Conservation (phyloP, 35 echinoderm and acorn worm species). For the Ptychodera flava region DNA sequence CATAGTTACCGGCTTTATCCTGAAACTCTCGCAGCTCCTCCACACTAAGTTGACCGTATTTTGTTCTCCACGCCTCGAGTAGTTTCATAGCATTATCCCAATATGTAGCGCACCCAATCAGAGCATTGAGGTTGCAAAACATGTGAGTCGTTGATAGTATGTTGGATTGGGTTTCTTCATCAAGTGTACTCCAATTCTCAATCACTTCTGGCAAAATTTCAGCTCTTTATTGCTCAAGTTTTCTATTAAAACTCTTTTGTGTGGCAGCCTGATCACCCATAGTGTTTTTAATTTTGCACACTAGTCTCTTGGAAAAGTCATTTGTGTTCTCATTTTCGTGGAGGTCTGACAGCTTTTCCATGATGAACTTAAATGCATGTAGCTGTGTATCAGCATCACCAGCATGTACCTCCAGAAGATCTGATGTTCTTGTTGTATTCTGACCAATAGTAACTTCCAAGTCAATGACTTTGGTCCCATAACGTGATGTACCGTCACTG, state of each 20-base stretch:
- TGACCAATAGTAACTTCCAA: background rate
- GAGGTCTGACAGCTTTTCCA: background rate
- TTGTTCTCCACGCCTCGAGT: constrained; percentile 6
- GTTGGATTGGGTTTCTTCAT: background rate
- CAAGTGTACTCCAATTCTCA: background rate
- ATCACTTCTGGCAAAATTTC: constrained; percentile 15
- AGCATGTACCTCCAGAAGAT: background rate
- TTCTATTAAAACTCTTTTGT: constrained; percentile 19
- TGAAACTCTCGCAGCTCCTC: constrained; percentile 15
- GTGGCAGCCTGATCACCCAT: constrained; percentile 41
- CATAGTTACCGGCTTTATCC: constrained; percentile 15
- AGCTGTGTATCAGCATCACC: background rate
- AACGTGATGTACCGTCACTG: background rate
- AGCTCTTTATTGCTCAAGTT: constrained; percentile 7
- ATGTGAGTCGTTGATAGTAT: constrained; percentile 10
- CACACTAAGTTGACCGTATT: constrained; percentile 10
- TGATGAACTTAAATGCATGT: background rate
- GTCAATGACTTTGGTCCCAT: background rate
- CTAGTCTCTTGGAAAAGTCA: background rate
- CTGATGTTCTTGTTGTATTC: background rate
- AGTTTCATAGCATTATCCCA: constrained; percentile 22
- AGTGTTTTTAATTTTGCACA: constrained; percentile 6
- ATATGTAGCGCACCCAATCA: constrained; percentile 36
- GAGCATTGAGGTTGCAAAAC: constrained; percentile 16
- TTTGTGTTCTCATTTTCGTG: background rate